Percentiles rank a stretch among this genome's conserved stretches.
Evolutionary conservation across 2,888 invertebrate genomes (phyloP).

Genomic region (Eupithecia tripunctaria): DNA sequence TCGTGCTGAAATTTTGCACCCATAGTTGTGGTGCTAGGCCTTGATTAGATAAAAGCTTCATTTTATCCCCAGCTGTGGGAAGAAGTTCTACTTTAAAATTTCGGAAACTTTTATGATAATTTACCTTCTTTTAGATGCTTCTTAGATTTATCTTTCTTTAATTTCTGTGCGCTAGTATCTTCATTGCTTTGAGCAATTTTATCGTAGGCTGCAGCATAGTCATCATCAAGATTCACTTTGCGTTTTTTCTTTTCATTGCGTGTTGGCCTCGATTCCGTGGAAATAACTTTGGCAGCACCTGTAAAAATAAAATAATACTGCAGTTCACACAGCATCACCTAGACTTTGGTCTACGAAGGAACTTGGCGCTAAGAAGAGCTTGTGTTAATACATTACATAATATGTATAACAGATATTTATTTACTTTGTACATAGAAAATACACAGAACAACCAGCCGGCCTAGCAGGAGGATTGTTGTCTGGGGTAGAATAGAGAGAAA

Average conservation of each 20-base stretch:
- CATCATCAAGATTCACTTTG: conserved; percentile 22
- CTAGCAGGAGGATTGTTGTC: no score
- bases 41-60: background rate
- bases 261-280: conserved; percentile 2
- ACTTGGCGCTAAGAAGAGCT: no score
- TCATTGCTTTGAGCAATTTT: conserved; percentile 9
- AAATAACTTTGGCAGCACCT: conserved; percentile 5
- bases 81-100: background rate
- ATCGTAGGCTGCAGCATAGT: conserved; percentile 17
- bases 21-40: no score
- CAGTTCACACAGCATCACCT: no score
- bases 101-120: background rate
- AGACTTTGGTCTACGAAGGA: no score
- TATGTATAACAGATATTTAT: no score
- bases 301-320: background rate
- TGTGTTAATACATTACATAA: no score
- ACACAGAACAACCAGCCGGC: no score
- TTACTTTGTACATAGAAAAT: no score
- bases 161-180: conserved; percentile 22
- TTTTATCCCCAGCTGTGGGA: background rate
- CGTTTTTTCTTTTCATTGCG: conserved; percentile 39
- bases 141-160: conserved; percentile 31
- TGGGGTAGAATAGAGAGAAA: no score
- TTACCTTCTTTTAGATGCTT: conserved; percentile 22
- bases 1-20: no score